These are phyloP conservation scores for Callaeas wilsoni DNA, from an alignment of 2,113 vertebrate species.

Conservation along the genomic window DNA sequence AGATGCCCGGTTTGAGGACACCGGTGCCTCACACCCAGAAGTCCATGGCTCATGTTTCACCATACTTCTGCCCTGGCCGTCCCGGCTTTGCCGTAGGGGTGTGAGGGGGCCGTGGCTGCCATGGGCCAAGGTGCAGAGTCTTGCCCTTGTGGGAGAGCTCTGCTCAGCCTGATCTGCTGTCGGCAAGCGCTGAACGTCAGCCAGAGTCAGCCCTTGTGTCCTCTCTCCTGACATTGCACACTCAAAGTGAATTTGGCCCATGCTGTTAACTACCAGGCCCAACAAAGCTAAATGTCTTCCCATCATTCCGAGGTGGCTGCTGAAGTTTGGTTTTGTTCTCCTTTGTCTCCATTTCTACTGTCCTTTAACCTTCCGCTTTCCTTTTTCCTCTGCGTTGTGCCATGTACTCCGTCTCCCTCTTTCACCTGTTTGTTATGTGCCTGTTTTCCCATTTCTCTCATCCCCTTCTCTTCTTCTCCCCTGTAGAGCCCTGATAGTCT, in stretches of 20 bases:
- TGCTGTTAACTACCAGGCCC: not conserved
- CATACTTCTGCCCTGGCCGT: accelerated
- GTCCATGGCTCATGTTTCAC: accelerated
- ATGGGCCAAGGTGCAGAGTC: accelerated
- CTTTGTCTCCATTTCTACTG: not conserved
- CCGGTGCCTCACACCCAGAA: accelerated
- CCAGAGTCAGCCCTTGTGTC: not conserved
- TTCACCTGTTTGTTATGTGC: not conserved
- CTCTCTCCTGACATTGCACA: not conserved
- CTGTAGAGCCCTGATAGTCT: not conserved
- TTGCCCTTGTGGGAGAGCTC: not conserved
- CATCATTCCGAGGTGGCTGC: not conserved
- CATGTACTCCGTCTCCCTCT: not conserved
- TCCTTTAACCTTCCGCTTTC: not conserved
- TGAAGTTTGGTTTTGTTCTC: not conserved
- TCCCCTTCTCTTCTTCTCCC: not conserved
- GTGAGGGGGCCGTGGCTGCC: not conserved
- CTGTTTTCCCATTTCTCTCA: not conserved
- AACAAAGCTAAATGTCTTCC: not conserved
- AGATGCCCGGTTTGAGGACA: not conserved
- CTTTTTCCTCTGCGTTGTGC: not conserved
- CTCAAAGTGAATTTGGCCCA: not conserved
- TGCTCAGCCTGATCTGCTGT: not conserved
- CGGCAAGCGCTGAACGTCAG: accelerated
- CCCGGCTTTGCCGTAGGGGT: not conserved